Percentiles rank a stretch among this genome's conserved stretches.
Conservation (phyloP, 2,113 vertebrate genomes). For the Petrocephalus zakoni region DNA sequence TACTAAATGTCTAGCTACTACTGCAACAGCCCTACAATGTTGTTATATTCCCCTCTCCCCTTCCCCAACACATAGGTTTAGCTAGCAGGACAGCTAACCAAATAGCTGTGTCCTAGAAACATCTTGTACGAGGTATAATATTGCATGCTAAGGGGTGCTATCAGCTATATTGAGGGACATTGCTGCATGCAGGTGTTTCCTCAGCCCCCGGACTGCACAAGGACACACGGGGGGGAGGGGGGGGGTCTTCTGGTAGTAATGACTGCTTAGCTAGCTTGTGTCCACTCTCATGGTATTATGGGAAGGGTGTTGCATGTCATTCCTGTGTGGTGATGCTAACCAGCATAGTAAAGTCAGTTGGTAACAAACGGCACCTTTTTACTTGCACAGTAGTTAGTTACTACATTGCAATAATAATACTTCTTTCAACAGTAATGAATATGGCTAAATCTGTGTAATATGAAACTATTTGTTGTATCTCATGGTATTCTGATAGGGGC, state of each 20-base stretch:
- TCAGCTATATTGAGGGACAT: not conserved
- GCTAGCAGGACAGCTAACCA: not conserved
- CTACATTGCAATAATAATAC: not conserved
- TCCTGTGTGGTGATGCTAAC: not conserved
- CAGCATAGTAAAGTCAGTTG: not conserved
- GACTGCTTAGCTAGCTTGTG: not conserved
- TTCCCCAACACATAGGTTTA: not conserved
- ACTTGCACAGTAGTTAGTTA: not conserved
- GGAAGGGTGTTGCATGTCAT: not conserved
- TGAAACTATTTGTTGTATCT: not conserved
- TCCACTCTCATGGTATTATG: not conserved
- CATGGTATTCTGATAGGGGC: not conserved
- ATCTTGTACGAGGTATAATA: not conserved
- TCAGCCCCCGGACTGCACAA: not conserved
- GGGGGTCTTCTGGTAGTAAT: not conserved
- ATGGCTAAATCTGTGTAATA: not conserved
- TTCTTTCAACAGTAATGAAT: not conserved
- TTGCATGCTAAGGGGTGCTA: not conserved
- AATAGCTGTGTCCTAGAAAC: not conserved
- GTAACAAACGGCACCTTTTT: not conserved
- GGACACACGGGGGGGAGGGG: not conserved
- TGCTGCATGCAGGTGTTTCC: not conserved
- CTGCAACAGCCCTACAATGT: not conserved
- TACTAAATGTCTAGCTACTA: not conserved
- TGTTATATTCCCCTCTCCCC: not conserved